A percentile compares a stretch with the other conserved stretches of the same genome.
These are phyloP conservation scores for Ptiloglossa arizonensis DNA, from an alignment of 1,140 invertebrate species.

Conservation along the genomic window DNA sequence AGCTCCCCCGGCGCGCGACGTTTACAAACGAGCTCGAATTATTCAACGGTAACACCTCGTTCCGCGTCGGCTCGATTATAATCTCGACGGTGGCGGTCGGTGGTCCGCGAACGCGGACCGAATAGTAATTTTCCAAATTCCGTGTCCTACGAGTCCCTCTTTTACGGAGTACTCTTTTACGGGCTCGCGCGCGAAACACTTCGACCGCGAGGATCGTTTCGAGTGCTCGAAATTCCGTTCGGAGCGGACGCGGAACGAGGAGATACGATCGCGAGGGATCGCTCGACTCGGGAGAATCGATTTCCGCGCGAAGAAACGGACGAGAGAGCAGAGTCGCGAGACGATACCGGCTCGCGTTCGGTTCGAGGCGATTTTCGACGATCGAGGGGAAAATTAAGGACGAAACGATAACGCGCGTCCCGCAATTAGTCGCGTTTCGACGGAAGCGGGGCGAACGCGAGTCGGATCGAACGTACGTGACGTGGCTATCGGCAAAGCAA, in stretches of 20 bases:
- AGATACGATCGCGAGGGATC: neutral
- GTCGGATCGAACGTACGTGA: constrained; percentile 64
- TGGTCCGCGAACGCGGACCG: neutral
- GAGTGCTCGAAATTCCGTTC: too few species aligned
- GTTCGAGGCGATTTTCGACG: neutral
- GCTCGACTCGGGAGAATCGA: constrained; percentile 27
- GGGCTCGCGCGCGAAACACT: too few species aligned
- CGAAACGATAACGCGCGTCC: neutral
- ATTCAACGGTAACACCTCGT: constrained; percentile 51
- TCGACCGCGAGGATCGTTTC: too few species aligned
- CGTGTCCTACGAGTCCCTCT: too few species aligned
- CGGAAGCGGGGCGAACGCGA: constrained; percentile 39
- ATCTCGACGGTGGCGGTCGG: constrained; percentile 49
- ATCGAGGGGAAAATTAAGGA: neutral
- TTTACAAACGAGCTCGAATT: constrained; percentile 63
- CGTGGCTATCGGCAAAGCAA: constrained; percentile 80
- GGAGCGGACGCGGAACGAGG: neutral
- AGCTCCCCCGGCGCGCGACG: constrained; percentile 47
- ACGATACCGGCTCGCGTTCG: constrained; percentile 15
- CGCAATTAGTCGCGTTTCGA: constrained; percentile 30
- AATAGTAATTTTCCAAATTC: constrained; percentile 44
- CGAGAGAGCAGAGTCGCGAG: too few species aligned
- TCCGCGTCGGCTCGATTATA: constrained; percentile 57
- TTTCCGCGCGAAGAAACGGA: too few species aligned
- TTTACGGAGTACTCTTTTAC: too few species aligned